Evolutionary conservation across 2,888 invertebrate genomes (phyloP).

Genomic region (Cordylochernes scorpioides): DNA sequence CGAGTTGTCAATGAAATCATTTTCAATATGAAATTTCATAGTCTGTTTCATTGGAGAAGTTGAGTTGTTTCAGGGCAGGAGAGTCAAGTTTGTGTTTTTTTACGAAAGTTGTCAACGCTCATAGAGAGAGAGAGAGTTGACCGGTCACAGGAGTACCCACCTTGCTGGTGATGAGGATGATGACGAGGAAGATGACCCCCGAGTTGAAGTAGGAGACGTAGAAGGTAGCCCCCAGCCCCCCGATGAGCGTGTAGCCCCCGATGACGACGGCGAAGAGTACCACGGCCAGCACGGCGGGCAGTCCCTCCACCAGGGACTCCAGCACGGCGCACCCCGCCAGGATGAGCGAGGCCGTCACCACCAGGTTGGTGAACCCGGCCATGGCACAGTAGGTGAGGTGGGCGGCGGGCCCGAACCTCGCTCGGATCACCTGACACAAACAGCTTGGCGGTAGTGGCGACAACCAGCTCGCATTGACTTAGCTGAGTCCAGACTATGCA

Average conservation of each 20-base stretch:
- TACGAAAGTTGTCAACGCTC: too few species aligned
- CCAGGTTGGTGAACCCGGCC: constrained; percentile 21
- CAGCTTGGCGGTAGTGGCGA: constrained; percentile 15
- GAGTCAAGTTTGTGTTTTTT: too few species aligned
- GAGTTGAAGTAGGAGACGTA: constrained; percentile 24
- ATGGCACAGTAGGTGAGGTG: constrained; percentile 21
- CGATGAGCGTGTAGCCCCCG: constrained; percentile 12
- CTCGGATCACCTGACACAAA: constrained; percentile 20
- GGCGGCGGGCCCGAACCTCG: constrained; percentile 20
- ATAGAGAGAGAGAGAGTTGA: too few species aligned
- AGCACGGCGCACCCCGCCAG: constrained; percentile 12
- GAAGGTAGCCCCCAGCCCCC: constrained; percentile 19
- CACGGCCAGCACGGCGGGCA: constrained; percentile 20
- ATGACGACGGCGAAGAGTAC: constrained; percentile 18
- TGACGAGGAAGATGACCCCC: constrained; percentile 19
- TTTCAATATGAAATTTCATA: too few species aligned
- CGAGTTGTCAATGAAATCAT: too few species aligned
- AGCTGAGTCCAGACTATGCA: too few species aligned
- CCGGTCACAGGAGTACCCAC: too few species aligned
- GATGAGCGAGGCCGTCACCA: constrained; percentile 23
- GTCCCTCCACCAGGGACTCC: constrained; percentile 17
- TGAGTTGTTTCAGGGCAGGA: too few species aligned
- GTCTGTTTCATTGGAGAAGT: too few species aligned
- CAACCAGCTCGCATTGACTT: too few species aligned
- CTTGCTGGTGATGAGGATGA: constrained; percentile 19